These are phyloP conservation scores for Enhydra lutris DNA, from an alignment of 2,113 vertebrate species.

Conservation along the genomic window DNA sequence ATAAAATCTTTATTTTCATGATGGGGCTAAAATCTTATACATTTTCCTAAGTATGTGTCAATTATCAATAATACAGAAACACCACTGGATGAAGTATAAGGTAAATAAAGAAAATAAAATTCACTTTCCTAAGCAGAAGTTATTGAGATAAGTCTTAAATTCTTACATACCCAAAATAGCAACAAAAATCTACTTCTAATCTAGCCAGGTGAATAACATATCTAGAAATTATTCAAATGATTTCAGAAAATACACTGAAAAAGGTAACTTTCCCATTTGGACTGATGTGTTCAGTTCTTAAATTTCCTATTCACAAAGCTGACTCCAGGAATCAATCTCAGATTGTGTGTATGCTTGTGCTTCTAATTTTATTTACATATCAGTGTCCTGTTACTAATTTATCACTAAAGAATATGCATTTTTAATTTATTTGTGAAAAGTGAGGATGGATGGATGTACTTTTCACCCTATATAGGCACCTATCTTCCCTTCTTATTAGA, in stretches of 20 bases:
- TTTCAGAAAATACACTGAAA: slow-evolving; percentile 27
- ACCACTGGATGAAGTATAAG: background rate
- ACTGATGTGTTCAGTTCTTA: background rate
- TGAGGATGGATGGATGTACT: background rate
- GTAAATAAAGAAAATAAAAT: slow-evolving; percentile 43
- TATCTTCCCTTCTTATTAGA: slow-evolving; percentile 14
- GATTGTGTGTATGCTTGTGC: background rate
- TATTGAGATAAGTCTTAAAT: slow-evolving; percentile 10
- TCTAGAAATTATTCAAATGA: slow-evolving; percentile 11
- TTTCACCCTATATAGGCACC: background rate
- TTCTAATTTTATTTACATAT: slow-evolving; percentile 35
- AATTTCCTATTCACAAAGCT: background rate
- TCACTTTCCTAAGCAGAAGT: background rate
- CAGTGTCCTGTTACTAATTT: background rate
- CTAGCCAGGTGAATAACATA: background rate
- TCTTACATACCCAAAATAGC: slow-evolving; percentile 47
- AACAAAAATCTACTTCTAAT: slow-evolving; percentile 29
- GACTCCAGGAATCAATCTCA: background rate
- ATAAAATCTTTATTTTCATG: background rate
- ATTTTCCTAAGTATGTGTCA: slow-evolving; percentile 30
- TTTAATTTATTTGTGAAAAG: slow-evolving; percentile 51
- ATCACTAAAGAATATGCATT: background rate
- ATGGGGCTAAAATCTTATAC: background rate
- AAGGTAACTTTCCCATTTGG: background rate
- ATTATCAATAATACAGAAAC: background rate